Base-by-base conservation (phyloP, 2,888 invertebrate species). In the Eupithecia subfuscata region DNA sequence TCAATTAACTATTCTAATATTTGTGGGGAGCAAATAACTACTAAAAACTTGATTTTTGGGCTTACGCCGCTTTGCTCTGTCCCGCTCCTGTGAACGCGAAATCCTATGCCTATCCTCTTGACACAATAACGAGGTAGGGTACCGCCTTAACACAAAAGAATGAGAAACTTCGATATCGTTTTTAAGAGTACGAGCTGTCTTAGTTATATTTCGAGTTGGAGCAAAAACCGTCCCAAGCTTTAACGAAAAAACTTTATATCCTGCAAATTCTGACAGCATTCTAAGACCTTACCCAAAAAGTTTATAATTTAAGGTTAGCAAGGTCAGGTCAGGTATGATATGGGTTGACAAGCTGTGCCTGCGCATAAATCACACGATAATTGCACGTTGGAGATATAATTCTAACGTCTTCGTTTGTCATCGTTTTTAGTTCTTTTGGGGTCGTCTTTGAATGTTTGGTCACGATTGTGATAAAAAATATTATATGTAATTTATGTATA, bases 331-430 rank as follows among this genome's bases (percentile, higher is more conserved):
- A 82, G 79, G 79, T 79, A 83, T 89, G 89, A 89, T 84, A 84
- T 86, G 88, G 89, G 89, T 87, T 87, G 89, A 88, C 89, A 88
- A 65, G 37, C 75, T 67, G 60, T 64, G 74, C 65, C 69, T 60
- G 69, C 52, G 68, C 70, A 75, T 74, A 78, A 75, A 78, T 78
- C 78, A 78, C 40, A 16, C 40, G 69, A 73, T 78, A 78, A 79
- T 79, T 78, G 70, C 69, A 78, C 73, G 70, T 77, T 77, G 52
- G 63, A 73, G 70, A 70, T 72, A 77, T 77, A 77, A 75, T 72
- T 56, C 72, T 77, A 72, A 74, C 74, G 75, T 70, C 68, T 71
- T 72, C 64, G 56, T 48, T 64, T 69, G 70, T 76, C 76, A 74
- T 73, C 68, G 34, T 70, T 73, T 76, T 76, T 71, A 65, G 37